A percentile compares a stretch with the other conserved stretches of the same genome.
These are phyloP conservation scores for Tinea pellionella DNA, from an alignment of 2,888 invertebrate species.

Conservation along the genomic window DNA sequence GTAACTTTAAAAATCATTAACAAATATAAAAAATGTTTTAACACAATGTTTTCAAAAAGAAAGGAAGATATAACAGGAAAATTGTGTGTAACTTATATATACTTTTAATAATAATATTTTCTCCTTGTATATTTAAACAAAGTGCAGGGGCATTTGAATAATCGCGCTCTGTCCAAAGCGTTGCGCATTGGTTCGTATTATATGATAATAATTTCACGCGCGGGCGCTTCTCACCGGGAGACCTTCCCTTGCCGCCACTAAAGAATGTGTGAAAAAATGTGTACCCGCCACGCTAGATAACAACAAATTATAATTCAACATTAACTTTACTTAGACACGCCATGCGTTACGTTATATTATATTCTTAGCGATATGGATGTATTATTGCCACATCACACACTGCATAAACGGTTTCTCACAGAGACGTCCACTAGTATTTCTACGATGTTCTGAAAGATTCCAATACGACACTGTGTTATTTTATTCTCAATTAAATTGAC, in stretches of 20 bases:
- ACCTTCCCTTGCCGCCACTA: conserved; percentile 28
- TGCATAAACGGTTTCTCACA: not conserved
- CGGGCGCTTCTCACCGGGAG: conserved; percentile 42
- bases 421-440: too few relatives aligned
- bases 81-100: too few relatives aligned
- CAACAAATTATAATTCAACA: conserved; percentile 24
- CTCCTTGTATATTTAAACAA: not conserved
- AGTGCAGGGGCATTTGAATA: conserved; percentile 52
- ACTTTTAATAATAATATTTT: conserved; percentile 17
- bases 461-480: too few relatives aligned
- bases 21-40: too few relatives aligned
- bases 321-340: not conserved
- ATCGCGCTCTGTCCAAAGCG: conserved; percentile 46
- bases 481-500: too few relatives aligned
- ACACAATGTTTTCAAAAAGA: too few relatives aligned
- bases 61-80: too few relatives aligned
- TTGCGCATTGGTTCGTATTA: conserved; percentile 32
- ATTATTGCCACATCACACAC: not conserved
- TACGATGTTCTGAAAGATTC: too few relatives aligned
- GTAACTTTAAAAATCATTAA: too few relatives aligned
- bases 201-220: conserved; percentile 68
- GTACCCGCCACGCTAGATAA: conserved; percentile 29
- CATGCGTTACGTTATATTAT: not conserved
- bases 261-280: conserved; percentile 59
- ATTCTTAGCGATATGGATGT: not conserved